Evolutionary conservation across 2,797 vertebrate species (phyloP).

Genomic region (Pipistrellus pygmaeus): DNA sequence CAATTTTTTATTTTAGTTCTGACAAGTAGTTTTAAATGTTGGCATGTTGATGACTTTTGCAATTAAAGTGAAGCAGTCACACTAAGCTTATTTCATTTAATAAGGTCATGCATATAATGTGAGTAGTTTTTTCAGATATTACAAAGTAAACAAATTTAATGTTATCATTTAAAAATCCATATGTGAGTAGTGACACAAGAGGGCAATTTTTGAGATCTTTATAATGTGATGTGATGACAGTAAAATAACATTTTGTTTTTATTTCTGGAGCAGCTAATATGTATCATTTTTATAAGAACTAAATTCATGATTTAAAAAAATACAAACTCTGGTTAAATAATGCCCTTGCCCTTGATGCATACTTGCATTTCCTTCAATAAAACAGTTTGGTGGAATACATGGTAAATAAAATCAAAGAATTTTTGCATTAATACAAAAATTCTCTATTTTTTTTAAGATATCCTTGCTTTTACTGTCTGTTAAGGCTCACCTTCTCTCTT

Average conservation of each 20-base stretch:
- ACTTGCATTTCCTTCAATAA: constrained; percentile 2
- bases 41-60: background rate
- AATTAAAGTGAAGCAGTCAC: constrained; percentile 14
- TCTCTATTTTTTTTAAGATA: background rate
- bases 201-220: background rate
- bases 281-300: background rate
- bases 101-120: constrained; percentile 21
- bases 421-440: background rate
- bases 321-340: background rate
- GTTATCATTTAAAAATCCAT: background rate
- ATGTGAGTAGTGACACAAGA: background rate
- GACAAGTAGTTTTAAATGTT: constrained; percentile 7
- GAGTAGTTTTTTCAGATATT: background rate
- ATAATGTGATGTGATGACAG: background rate
- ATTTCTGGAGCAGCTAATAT: background rate
- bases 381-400: background rate
- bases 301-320: background rate
- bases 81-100: background rate
- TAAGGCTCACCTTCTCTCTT: background rate
- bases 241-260: constrained; percentile 19
- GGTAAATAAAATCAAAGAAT: background rate
- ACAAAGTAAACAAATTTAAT: constrained; percentile 22
- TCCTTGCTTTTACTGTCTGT: background rate
- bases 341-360: background rate
- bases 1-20: constrained; percentile 25